These are phyloP conservation scores for Montipora capitata DNA, from an alignment of 92 coral and sea anemone species.

Conservation along the genomic window DNA sequence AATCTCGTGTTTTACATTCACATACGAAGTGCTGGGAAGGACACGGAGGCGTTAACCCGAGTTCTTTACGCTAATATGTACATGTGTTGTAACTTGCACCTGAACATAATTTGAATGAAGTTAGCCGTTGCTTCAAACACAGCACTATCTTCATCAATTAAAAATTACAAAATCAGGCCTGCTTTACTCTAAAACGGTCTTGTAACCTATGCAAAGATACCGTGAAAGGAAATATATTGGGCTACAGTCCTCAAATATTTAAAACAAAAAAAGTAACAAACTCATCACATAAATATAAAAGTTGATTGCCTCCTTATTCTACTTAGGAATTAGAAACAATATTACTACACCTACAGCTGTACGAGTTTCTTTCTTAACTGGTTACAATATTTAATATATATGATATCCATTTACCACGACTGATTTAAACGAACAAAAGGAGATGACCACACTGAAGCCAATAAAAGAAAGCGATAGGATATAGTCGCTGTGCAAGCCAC, in stretches of 20 bases:
- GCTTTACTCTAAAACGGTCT: not conserved
- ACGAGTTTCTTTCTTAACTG: too few species aligned
- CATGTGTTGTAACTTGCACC: too few species aligned
- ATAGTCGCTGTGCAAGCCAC: not conserved
- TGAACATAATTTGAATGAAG: too few species aligned
- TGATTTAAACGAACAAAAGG: too few species aligned
- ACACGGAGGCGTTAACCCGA: too few species aligned
- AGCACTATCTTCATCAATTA: not conserved
- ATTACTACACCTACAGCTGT: too few species aligned
- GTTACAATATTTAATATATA: too few species aligned
- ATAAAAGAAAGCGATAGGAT: not conserved
- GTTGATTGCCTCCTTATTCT: not conserved
- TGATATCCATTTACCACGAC: too few species aligned
- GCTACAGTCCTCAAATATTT: not conserved
- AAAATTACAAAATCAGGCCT: not conserved
- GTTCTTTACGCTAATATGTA: too few species aligned
- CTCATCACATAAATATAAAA: constrained; percentile 28
- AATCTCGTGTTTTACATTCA: too few species aligned
- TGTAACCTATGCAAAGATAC: not conserved
- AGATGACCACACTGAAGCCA: not conserved
- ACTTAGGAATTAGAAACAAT: not conserved
- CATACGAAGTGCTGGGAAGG: too few species aligned
- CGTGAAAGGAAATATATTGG: not conserved
- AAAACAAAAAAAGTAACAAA: not conserved
- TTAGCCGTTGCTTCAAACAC: too few species aligned